Evolutionary conservation across 2,888 invertebrate species (phyloP), one percentile per base, ranked within the genome.

Genomic region (Andrena haemorrhoa): DNA sequence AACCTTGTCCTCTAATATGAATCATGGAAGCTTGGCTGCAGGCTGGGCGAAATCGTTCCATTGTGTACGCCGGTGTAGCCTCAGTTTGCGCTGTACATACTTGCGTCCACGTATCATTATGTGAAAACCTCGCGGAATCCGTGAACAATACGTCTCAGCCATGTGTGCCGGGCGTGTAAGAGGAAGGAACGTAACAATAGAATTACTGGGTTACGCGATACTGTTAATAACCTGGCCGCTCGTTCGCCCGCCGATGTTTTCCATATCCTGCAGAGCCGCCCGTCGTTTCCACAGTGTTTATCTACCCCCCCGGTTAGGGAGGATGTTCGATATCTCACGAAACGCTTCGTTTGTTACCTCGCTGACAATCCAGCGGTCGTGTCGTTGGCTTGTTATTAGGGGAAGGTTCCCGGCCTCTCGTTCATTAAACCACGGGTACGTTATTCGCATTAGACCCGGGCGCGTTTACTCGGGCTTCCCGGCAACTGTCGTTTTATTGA

Each of bases 141-240:
- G 35, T 58, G 83, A 82, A 83, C 82, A 82, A 83, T 83, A 77
- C 65, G 76, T 73, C 82, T 70, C 47, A 47, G 69, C 26, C 58
- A 23, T 73, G 82, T 71, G 68, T 71, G 71, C 53, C 41, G 63
- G 41, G 23, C 56, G 65, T 53, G 51, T 41, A 58, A 75, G 70
- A 60, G 70, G 64, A 71, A 72, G 82, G 82, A 70, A 68, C 79
- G 63, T 82, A 75, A 89, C 86, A 88, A 86, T 86, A 83, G 88
- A 89, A 87, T 87, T 83, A 88, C 79, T 73, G 76, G 75, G 79
- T 60, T 71, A 75, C 79, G 83, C 79, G 82, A 84, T 87, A 89
- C 87, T 85, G 87, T 89, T 89, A 86, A 89, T 87, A 86, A 87
- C 81, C 83, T 82, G 79, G 70, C 72, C 76, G 75, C 77, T 82